Evolutionary conservation across 2,888 invertebrate species (phyloP).

Genomic region (Folsomia candida): DNA sequence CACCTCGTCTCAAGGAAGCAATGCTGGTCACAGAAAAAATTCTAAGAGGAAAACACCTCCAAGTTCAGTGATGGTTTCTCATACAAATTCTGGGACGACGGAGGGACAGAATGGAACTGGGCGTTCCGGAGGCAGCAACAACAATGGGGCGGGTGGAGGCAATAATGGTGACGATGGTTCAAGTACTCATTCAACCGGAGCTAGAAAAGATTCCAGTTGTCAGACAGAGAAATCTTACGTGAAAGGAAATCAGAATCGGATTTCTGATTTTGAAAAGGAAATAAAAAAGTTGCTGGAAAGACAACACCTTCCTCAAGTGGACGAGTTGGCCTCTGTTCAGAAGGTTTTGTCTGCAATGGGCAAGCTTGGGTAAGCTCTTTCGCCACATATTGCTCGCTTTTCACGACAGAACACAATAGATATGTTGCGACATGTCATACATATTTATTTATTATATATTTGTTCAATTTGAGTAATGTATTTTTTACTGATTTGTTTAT

Average conservation of each 20-base stretch:
- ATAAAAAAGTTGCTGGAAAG: constrained; percentile 75
- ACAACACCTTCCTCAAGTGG: constrained; percentile 59
- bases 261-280: constrained; percentile 70
- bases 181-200: constrained; percentile 48
- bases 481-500: constrained; percentile 6
- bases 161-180: constrained; percentile 33
- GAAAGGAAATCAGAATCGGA: constrained; percentile 45
- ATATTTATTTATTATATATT: too few relatives aligned
- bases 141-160: background rate
- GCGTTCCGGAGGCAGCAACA: background rate
- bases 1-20: background rate
- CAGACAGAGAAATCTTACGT: constrained; percentile 51
- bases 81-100: background rate
- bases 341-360: constrained; percentile 50
- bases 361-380: constrained; percentile 41
- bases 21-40: background rate
- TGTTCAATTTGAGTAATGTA: too few relatives aligned
- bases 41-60: background rate
- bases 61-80: background rate
- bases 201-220: constrained; percentile 47
- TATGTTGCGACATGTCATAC: too few relatives aligned
- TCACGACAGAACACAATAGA: too few relatives aligned
- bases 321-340: constrained; percentile 49
- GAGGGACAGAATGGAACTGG: background rate
- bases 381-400: too few relatives aligned